Base-by-base conservation (phyloP, 2,113 vertebrate genomes). In the Boulengeromyrus knoepffleri region DNA sequence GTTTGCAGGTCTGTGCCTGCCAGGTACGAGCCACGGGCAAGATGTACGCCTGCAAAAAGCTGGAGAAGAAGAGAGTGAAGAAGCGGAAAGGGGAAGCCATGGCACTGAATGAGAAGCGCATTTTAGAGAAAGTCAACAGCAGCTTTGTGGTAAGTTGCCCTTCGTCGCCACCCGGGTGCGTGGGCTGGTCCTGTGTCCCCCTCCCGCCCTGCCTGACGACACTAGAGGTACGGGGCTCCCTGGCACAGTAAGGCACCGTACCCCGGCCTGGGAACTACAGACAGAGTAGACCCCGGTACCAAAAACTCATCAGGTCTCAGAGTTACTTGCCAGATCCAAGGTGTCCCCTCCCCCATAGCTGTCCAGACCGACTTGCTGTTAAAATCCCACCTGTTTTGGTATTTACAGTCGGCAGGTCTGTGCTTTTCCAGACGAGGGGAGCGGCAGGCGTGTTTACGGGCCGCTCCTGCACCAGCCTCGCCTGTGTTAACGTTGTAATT, bases 11-110 rank as follows among this genome's bases (percentile, higher is more conserved):
- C 83, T 99, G 97, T 94, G 98, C 97, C 93, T 98, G 98, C 94
- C 97, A 98, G 96, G 98, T 98, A 53, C 95, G 97, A 92, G 97
- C 98, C 90, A 99, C 98, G 89, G 97, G 98, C 94, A 98, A 98
- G 95, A 97, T 99, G 97, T 99, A 98, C 89, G 98, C 97, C 94
- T 99, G 98, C 94, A 99, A 99, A 96, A 99, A 98, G 94, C 96
- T 99, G 92, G 97, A 97, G 94, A 98, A 99, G 94, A 99, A 98
- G 91, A 96, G 97, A 93, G 97, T 98, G 94, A 99, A 99, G 95
- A 97, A 96, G 93, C 97, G 97, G 94, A 97, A 96, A 95, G 96
- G 97, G 90, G 98, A 99, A 96, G 96, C 96, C 91, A 97, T 99
- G 98, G 97, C 97, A 92, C 94, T 98, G 91, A 98, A 97, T 91